These are phyloP conservation scores for Antheraea pernyi DNA, from an alignment of 1,140 invertebrate species.

Conservation along the genomic window DNA sequence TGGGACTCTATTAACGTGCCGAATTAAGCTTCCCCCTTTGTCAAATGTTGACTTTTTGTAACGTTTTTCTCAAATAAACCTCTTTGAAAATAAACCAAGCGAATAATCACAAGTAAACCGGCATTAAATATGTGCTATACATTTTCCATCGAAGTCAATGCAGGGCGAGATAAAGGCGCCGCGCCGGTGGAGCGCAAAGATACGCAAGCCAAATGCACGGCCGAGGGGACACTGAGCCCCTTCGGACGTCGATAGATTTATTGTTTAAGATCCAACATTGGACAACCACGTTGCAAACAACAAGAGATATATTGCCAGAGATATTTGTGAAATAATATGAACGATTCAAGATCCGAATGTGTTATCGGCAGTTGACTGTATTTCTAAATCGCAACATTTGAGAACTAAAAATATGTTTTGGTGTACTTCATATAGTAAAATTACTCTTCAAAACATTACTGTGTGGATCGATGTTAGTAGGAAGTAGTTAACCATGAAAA, in stretches of 20 bases:
- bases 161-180: background rate
- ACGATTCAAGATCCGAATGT: background rate
- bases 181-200: constrained; percentile 1
- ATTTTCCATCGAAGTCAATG: constrained; percentile 4
- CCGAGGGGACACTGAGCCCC: constrained; percentile 1
- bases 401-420: too few species aligned
- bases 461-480: too few species aligned
- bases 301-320: background rate
- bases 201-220: background rate
- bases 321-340: background rate
- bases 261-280: background rate
- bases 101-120: background rate
- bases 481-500: too few species aligned
- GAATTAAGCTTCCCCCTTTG: too few species aligned
- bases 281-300: background rate
- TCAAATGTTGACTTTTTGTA: too few species aligned
- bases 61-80: background rate
- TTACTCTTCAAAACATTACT: too few species aligned
- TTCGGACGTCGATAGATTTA: background rate
- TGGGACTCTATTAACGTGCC: too few species aligned
- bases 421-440: too few species aligned
- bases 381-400: too few species aligned
- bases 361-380: too few species aligned
- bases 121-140: background rate
- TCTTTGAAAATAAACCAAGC: background rate